A percentile compares a stretch with the other conserved stretches of the same genome.
These are phyloP conservation scores for Meles meles DNA, from an alignment of 2,113 vertebrate species.

Conservation along the genomic window DNA sequence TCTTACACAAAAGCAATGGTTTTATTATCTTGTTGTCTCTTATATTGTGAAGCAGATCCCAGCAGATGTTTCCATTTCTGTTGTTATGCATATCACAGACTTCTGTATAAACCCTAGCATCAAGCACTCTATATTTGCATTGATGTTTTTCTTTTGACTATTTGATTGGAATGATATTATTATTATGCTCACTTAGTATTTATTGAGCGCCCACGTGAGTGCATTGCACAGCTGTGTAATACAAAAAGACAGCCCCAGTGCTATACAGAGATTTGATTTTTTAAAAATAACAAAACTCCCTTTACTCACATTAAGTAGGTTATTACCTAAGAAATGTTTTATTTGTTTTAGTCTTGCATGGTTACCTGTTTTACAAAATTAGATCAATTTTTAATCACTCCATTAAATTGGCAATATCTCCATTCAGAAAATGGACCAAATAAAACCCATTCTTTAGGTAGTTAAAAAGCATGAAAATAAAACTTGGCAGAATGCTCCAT, in stretches of 20 bases:
- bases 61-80: conserved; percentile 53
- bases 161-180: conserved; percentile 56
- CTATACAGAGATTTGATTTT: conserved; percentile 28
- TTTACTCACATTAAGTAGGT: conserved; percentile 47
- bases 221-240: background rate
- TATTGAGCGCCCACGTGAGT: conserved; percentile 42
- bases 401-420: conserved; percentile 49
- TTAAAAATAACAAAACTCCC: background rate
- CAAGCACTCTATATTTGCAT: background rate
- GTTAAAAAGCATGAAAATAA: conserved; percentile 58
- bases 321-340: conserved; percentile 64
- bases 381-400: conserved; percentile 59
- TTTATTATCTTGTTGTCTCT: conserved; percentile 34
- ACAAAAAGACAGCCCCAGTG: background rate
- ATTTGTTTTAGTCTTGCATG: conserved; percentile 57
- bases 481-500: conserved; percentile 23
- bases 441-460: conserved; percentile 63
- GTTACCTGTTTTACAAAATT: conserved; percentile 65
- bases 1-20: conserved; percentile 12
- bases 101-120: conserved; percentile 2
- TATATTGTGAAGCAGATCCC: background rate
- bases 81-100: conserved; percentile 31
- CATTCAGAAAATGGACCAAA: conserved; percentile 55
- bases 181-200: conserved; percentile 47
- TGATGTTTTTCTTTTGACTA: conserved; percentile 29